Evolutionary conservation across 2,888 invertebrate genomes (phyloP).

Genomic region (Dasysyrphus tricinctus): DNA sequence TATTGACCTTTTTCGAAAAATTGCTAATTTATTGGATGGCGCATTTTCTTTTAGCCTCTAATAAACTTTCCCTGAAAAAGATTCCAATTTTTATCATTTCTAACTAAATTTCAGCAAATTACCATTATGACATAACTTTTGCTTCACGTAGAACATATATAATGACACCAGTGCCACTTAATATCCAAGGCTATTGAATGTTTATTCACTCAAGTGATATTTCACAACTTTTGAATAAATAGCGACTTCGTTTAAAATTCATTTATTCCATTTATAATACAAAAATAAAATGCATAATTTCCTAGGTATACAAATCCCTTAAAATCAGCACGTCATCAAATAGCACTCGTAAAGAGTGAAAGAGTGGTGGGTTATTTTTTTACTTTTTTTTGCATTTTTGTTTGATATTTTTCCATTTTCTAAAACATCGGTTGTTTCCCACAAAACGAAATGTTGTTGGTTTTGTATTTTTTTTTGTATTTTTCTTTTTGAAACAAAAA

Average conservation of each 20-base stretch:
- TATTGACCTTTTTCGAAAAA: no score
- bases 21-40: no score
- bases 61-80: no score
- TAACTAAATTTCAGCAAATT: no score
- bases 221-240: neutral
- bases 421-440: constrained; percentile 26
- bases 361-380: neutral
- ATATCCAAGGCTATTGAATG: neutral
- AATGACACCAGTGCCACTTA: neutral
- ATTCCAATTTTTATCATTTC: no score
- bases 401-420: neutral
- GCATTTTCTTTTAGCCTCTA: no score
- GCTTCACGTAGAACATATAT: neutral
- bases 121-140: no score
- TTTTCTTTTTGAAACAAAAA: neutral
- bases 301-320: neutral
- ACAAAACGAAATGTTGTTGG: neutral
- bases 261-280: neutral
- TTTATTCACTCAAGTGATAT: neutral
- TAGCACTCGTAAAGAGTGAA: neutral
- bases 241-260: neutral
- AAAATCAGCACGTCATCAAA: neutral
- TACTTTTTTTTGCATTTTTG: neutral
- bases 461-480: no score
- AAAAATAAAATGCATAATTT: neutral